Conservation (phyloP, 2,888 invertebrate species). For the Seira ritae region DNA sequence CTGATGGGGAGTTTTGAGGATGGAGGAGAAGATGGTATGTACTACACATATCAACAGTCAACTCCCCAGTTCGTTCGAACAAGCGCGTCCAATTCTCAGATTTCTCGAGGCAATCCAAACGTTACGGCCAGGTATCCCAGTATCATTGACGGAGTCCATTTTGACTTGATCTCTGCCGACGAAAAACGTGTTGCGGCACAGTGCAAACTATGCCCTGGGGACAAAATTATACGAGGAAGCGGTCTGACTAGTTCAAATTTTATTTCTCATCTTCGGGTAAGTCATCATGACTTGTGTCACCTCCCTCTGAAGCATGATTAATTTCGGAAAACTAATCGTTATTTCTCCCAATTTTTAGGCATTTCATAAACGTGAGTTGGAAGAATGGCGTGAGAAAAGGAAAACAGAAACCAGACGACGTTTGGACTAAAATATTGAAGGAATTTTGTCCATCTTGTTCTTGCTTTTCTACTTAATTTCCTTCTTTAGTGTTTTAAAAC, state of each 20-base stretch:
- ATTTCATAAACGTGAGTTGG: constrained; percentile 53
- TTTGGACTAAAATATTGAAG: not conserved
- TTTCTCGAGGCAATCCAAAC: constrained; percentile 7
- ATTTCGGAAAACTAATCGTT: too few species aligned
- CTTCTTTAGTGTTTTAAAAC: too few species aligned
- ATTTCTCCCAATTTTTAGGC: too few species aligned
- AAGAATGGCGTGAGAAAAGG: constrained; percentile 54
- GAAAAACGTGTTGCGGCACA: constrained; percentile 53
- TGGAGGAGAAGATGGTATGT: constrained; percentile 38
- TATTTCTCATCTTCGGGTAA: constrained; percentile 48
- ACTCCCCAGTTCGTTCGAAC: constrained; percentile 19
- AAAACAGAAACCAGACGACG: constrained; percentile 51
- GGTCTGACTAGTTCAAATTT: constrained; percentile 55
- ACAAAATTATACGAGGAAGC: constrained; percentile 55
- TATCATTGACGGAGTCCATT: constrained; percentile 53
- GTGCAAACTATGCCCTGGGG: constrained; percentile 56
- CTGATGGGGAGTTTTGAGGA: constrained; percentile 33
- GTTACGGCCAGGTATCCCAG: constrained; percentile 53
- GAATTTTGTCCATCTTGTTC: too few species aligned
- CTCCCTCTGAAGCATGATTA: too few species aligned
- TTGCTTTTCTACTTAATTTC: too few species aligned
- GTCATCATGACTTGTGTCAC: constrained; percentile 3
- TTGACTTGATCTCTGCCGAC: constrained; percentile 52
- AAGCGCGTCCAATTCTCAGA: not conserved
- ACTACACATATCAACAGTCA: constrained; percentile 29